A percentile compares a stretch with the other conserved stretches of the same genome.
Conservation (phyloP, 2,888 invertebrate species). For the Eutolmus rufibarbis region DNA sequence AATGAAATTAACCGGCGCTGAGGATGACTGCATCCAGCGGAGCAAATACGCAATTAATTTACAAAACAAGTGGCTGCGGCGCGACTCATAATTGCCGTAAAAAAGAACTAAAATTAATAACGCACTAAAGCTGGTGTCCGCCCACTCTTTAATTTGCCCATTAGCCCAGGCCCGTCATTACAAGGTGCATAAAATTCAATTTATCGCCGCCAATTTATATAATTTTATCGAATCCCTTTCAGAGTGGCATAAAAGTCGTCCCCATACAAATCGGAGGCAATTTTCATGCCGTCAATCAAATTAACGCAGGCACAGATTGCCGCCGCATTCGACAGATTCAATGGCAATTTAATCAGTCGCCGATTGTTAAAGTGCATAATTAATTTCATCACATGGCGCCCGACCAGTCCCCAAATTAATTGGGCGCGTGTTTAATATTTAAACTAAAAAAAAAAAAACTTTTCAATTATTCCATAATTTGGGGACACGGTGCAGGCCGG, state of each 20-base stretch:
- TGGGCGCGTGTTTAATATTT: slow-evolving; percentile 22
- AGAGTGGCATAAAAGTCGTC: not conserved
- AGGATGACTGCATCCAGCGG: not conserved
- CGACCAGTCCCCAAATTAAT: not conserved
- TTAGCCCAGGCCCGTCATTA: not conserved
- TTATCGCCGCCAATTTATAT: not conserved
- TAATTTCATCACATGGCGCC: slow-evolving; percentile 23
- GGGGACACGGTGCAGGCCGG: not conserved
- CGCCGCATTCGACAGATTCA: not conserved
- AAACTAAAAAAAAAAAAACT: not conserved
- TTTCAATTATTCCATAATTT: slow-evolving; percentile 25
- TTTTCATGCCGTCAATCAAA: slow-evolving; percentile 23
- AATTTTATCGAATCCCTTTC: not conserved
- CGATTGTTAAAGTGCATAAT: slow-evolving; percentile 10
- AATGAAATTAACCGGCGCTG: not conserved
- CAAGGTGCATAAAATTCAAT: slow-evolving; percentile 19
- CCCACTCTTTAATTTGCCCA: not conserved
- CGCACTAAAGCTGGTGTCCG: not conserved
- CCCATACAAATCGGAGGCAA: slow-evolving; percentile 3
- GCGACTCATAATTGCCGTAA: not conserved
- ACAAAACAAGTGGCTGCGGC: not conserved
- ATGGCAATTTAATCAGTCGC: slow-evolving; percentile 22
- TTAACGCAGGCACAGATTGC: slow-evolving; percentile 17
- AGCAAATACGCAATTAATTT: not conserved
- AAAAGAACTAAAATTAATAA: not conserved